Evolutionary conservation across 2,113 vertebrate species (phyloP).

Genomic region (Eurystomus gularis): DNA sequence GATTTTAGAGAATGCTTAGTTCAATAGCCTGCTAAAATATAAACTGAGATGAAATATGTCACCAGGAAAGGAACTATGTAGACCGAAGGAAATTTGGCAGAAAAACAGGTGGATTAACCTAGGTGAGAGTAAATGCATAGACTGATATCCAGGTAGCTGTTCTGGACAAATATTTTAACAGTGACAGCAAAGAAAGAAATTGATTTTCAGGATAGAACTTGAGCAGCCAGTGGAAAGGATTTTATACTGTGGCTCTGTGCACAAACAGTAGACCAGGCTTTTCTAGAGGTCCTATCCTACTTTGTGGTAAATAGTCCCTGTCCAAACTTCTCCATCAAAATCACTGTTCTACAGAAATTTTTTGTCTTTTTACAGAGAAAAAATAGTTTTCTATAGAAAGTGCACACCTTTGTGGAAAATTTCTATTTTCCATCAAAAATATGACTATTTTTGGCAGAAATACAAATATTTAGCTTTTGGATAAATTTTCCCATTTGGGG

Average conservation of each 20-base stretch:
- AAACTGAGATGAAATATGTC: not conserved
- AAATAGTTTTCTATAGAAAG: not conserved
- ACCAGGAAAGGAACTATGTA: not conserved
- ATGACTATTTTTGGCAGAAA: not conserved
- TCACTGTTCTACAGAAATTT: not conserved
- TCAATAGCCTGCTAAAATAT: not conserved
- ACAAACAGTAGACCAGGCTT: not conserved
- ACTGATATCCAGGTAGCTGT: not conserved
- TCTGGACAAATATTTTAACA: slow-evolving; percentile 8
- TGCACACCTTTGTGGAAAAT: not conserved
- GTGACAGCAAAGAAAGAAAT: not conserved
- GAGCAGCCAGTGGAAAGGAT: not conserved
- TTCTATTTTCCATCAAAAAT: not conserved
- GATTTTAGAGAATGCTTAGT: not conserved
- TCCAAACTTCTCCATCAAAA: not conserved
- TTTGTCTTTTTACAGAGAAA: not conserved
- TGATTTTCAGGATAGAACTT: not conserved
- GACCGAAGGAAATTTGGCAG: slow-evolving; percentile 4
- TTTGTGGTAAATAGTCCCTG: not conserved
- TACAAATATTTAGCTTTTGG: not conserved
- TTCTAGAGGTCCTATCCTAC: not conserved
- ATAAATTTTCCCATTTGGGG: not conserved
- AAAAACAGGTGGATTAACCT: not conserved
- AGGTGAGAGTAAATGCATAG: not conserved
- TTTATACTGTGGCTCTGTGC: not conserved